Evolutionary conservation across 2,113 vertebrate genomes (phyloP), one percentile per base, ranked within the genome.

Genomic region (Tretioscincus oriximinensis): DNA sequence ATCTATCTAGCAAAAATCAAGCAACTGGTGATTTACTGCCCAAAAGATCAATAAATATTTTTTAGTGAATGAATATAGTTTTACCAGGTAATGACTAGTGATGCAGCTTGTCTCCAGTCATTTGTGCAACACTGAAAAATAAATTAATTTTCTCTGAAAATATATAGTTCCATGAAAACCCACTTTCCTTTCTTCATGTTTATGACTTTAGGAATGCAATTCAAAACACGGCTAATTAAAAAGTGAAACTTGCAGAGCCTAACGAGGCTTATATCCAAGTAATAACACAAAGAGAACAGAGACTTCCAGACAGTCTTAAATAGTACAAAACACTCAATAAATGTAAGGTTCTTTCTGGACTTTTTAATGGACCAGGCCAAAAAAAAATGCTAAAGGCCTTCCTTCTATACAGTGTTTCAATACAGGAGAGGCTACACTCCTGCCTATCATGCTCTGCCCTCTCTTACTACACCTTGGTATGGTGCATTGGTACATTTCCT

Each of bases 51-150:
- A 88, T 90, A 78, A 83, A 75, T 89, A 88, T 88, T 92, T 93
- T 78, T 81, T 81, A 88, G 64, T 81, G 81, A 88, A 71, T 24
- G 76, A 78, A 88, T 81, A 85, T 78, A 73, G 88, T 81, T 91
- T 91, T 81, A 88, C 77, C 78, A 78, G 88, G 88, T 85, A 90
- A 71, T 85, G 84, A 88, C 84, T 88, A 73, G 90, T 89, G 81
- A 84, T 86, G 54, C 54, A 87, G 67, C 29, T 84, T 0, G 65
- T 84, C 85, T 90, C 82, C 74, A 93, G 89, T 78, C 81, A 89
- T 87, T 77, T 86, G 77, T 90, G 83, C 65, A 41, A 89, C 91
- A 92, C 91, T 92, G 92, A 90, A 91, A 41, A 92, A 92, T 92
- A 92, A 91, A 93, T 91, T 88, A 94, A 89, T 90, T 88, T 72